Evolutionary conservation across 1,140 invertebrate genomes (phyloP).

Genomic region (Drosophila bifasciata): DNA sequence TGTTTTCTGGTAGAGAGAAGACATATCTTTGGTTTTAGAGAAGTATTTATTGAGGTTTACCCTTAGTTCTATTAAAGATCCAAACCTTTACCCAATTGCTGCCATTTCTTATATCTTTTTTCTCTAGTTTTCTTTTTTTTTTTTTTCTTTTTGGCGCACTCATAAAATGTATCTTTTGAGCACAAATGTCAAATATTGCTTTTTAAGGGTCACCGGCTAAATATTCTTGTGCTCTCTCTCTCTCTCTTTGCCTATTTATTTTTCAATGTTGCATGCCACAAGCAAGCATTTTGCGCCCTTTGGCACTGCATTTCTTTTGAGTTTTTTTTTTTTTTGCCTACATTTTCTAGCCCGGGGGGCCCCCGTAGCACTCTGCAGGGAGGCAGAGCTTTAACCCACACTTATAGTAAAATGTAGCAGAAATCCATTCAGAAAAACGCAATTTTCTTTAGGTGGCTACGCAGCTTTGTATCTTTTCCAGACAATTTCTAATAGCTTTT

Average conservation of each 20-base stretch:
- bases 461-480: too few relatives aligned
- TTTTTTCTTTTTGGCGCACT: slow-evolving; percentile 11
- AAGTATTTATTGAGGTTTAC: too few relatives aligned
- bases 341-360: slow-evolving; percentile 29
- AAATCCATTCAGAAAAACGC: too few relatives aligned
- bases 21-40: neutral
- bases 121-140: neutral
- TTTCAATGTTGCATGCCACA: slow-evolving; percentile 54
- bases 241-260: slow-evolving; percentile 38
- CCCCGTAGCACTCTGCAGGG: slow-evolving; percentile 7
- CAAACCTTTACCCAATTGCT: slow-evolving; percentile 11
- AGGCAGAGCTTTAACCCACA: too few relatives aligned
- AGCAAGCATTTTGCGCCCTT: slow-evolving; percentile 38
- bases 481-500: slow-evolving; percentile 1
- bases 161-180: slow-evolving; percentile 73
- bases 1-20: neutral
- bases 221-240: slow-evolving; percentile 46
- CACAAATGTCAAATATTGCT: slow-evolving; percentile 82
- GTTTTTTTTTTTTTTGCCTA: slow-evolving; percentile 59
- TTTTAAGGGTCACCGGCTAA: slow-evolving; percentile 77
- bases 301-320: slow-evolving; percentile 33
- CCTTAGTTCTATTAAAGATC: too few relatives aligned
- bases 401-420: too few relatives aligned
- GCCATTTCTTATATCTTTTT: slow-evolving; percentile 14
- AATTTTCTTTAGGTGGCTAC: too few relatives aligned